phyloP scores from a whole-genome alignment of 2,888 invertebrate genomes.

The Nomada ferruginata region DNA sequence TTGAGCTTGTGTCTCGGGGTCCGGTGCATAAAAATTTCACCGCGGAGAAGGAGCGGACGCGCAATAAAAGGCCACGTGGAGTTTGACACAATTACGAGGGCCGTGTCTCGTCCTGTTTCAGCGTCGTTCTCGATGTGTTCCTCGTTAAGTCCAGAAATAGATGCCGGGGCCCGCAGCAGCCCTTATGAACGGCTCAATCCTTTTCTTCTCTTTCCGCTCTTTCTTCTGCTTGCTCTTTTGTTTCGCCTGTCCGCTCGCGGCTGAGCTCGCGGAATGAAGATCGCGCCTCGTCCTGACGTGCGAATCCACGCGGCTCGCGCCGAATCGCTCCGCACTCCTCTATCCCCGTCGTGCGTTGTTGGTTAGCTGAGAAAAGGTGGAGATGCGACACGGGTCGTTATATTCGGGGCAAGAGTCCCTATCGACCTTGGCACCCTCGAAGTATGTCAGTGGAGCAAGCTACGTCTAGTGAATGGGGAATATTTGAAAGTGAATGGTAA shows the following conservation, averaged over 20 bases:
- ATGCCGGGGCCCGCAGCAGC: slow-evolving; percentile 18
- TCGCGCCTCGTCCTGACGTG: slow-evolving; percentile 62
- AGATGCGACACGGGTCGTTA: background rate
- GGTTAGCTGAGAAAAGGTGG: background rate
- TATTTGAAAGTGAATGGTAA: slow-evolving; percentile 19
- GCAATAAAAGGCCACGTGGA: slow-evolving; percentile 50
- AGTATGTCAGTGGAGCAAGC: slow-evolving; percentile 60
- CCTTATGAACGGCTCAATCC: slow-evolving; percentile 51
- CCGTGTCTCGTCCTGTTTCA: slow-evolving; percentile 35
- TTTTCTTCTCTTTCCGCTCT: slow-evolving; percentile 36
- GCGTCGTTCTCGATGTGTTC: slow-evolving; percentile 42
- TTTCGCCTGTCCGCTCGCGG: slow-evolving; percentile 62
- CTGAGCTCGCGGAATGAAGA: slow-evolving; percentile 64
- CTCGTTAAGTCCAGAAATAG: slow-evolving; percentile 62
- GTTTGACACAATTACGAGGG: slow-evolving; percentile 56
- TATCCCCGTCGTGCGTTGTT: background rate
- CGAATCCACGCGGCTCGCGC: slow-evolving; percentile 56
- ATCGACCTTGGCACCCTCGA: slow-evolving; percentile 54
- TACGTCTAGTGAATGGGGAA: slow-evolving; percentile 8
- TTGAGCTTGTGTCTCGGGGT: background rate
- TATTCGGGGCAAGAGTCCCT: slow-evolving; percentile 43
- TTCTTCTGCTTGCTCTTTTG: slow-evolving; percentile 58
- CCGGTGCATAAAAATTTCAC: slow-evolving; percentile 30
- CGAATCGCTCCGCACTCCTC: no score
- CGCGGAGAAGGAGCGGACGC: background rate